Evolutionary conservation across 2,888 invertebrate species (phyloP).

Genomic region (Halictus ligatus): DNA sequence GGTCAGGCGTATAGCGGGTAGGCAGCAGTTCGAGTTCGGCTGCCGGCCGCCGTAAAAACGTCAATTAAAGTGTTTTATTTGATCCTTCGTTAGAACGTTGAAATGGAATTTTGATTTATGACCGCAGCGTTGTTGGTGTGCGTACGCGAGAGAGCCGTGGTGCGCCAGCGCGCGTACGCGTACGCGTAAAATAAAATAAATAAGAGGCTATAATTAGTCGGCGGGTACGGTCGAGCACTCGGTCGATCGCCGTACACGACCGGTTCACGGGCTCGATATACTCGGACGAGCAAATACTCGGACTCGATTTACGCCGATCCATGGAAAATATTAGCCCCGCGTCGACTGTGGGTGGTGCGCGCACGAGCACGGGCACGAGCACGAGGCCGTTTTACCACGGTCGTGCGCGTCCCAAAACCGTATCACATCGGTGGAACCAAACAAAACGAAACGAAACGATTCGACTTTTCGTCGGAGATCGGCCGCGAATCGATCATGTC

Average conservation of each 20-base stretch:
- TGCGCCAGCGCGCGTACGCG: constrained; percentile 62
- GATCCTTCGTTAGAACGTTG: constrained; percentile 85
- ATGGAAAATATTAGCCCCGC: constrained; percentile 34
- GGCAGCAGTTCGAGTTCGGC: constrained; percentile 80
- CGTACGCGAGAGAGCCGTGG: constrained; percentile 63
- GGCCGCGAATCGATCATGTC: not conserved
- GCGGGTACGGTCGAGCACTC: constrained; percentile 66
- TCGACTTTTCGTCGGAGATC: not conserved
- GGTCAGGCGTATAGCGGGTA: constrained; percentile 75
- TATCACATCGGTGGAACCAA: not conserved
- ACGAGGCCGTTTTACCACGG: not conserved
- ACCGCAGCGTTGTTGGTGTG: constrained; percentile 67
- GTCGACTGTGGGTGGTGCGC: too few relatives aligned
- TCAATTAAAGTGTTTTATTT: constrained; percentile 85
- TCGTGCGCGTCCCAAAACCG: not conserved
- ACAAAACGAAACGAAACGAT: not conserved
- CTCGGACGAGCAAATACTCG: constrained; percentile 60
- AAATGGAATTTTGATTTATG: constrained; percentile 85
- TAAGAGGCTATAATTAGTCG: constrained; percentile 83
- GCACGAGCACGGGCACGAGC: not conserved
- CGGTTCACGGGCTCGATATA: constrained; percentile 61
- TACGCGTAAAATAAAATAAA: constrained; percentile 83
- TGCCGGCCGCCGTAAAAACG: constrained; percentile 84
- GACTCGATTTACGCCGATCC: constrained; percentile 42
- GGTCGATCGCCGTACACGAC: constrained; percentile 65